phyloP scores from a whole-genome alignment of 2,113 vertebrate genomes.

The Alethe diademata region DNA sequence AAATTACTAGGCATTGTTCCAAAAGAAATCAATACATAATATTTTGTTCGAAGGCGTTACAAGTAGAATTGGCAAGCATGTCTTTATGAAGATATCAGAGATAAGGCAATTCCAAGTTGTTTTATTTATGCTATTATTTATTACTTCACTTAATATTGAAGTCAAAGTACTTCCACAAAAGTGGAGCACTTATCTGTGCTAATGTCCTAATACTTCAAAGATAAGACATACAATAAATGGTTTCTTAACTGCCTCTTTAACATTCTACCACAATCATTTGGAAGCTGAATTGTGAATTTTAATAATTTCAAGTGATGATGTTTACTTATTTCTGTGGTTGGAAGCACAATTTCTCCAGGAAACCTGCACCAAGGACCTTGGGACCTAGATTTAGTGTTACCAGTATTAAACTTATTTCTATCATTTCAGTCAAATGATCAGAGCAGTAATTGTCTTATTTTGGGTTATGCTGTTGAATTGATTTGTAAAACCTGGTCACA shows the following conservation, averaged over 20 bases:
- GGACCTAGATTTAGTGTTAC: not conserved
- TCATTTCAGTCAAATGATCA: not conserved
- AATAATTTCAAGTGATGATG: not conserved
- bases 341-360: not conserved
- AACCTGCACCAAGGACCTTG: not conserved
- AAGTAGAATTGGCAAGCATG: not conserved
- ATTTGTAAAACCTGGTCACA: not conserved
- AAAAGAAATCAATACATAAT: constrained; percentile 44
- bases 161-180: not conserved
- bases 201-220: not conserved
- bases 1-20: constrained; percentile 44
- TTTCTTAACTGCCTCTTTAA: constrained; percentile 5
- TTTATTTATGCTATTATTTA: not conserved
- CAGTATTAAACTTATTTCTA: not conserved
- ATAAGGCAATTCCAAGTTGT: not conserved
- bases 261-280: not conserved
- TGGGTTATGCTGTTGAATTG: not conserved
- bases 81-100: not conserved
- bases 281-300: not conserved
- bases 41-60: not conserved
- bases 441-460: not conserved
- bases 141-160: not conserved
- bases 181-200: not conserved
- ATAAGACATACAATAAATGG: not conserved
- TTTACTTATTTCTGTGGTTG: not conserved